A percentile compares a stretch with the other conserved stretches of the same genome.
Conservation (phyloP, 2,888 invertebrate genomes). For the Meloe dianella region DNA sequence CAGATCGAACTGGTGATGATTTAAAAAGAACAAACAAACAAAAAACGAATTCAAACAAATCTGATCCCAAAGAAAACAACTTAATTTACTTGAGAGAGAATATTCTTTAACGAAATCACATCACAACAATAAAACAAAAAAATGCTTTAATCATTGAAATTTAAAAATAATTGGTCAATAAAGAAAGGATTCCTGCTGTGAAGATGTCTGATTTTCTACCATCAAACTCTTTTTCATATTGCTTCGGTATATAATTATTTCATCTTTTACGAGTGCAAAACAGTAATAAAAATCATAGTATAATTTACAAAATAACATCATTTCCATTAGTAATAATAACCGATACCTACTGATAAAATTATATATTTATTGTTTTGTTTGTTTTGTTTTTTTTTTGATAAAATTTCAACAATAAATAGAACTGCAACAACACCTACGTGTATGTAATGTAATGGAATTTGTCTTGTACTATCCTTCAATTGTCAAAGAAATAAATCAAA, state of each 20-base stretch:
- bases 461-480: background rate
- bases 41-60: background rate
- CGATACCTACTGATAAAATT: background rate
- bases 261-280: constrained; percentile 3
- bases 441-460: background rate
- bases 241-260: background rate
- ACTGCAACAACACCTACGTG: background rate
- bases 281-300: background rate
- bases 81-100: background rate
- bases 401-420: background rate
- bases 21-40: background rate
- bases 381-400: background rate
- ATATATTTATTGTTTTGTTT: background rate
- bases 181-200: background rate
- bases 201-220: background rate
- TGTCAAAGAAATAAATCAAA: constrained; percentile 3
- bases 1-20: too few species aligned
- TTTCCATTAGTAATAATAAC: background rate
- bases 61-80: background rate
- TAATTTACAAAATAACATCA: background rate
- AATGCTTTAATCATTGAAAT: background rate
- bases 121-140: too few species aligned
- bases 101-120: background rate
- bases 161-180: constrained; percentile 4
- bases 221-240: background rate